Evolutionary conservation across 1,140 invertebrate genomes (phyloP).

Genomic region (Euwallacea similis): DNA sequence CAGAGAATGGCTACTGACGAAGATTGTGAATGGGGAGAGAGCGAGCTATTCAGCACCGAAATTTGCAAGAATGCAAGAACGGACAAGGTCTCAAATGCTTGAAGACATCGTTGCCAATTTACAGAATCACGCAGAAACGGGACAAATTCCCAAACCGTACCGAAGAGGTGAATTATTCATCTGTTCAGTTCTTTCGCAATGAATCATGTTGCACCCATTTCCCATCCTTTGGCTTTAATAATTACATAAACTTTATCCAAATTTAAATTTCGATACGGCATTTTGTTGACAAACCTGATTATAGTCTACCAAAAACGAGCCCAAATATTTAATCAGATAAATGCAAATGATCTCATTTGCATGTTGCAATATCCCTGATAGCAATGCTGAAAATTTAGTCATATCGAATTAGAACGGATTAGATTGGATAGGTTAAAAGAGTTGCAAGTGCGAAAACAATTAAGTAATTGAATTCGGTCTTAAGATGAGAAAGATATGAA

Average conservation of each 20-base stretch:
- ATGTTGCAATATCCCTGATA: not conserved
- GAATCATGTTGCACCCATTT: not conserved
- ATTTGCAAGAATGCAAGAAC: constrained; percentile 92
- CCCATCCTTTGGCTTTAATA: not conserved
- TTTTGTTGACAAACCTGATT: too few relatives aligned
- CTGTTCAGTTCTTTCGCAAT: not conserved
- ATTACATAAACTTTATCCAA: too few relatives aligned
- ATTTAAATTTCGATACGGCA: too few relatives aligned
- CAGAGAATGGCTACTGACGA: constrained; percentile 92
- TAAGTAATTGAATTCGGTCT: too few relatives aligned
- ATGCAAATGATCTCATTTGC: constrained; percentile 4
- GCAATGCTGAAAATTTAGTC: too few relatives aligned
- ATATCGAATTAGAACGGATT: too few relatives aligned
- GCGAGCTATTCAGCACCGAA: constrained; percentile 96
- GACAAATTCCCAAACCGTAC: constrained; percentile 94
- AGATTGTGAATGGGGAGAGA: constrained; percentile 96
- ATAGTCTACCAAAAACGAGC: not conserved
- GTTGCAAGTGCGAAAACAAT: too few relatives aligned
- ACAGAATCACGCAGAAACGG: constrained; percentile 91
- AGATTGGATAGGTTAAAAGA: too few relatives aligned
- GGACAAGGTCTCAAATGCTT: constrained; percentile 88
- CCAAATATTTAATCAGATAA: not conserved
- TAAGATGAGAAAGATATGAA: too few relatives aligned
- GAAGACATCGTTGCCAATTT: constrained; percentile 93
- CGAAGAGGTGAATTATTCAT: constrained; percentile 60